Base-by-base conservation (phyloP, 2,888 invertebrate genomes). In the Euproctis similis region DNA sequence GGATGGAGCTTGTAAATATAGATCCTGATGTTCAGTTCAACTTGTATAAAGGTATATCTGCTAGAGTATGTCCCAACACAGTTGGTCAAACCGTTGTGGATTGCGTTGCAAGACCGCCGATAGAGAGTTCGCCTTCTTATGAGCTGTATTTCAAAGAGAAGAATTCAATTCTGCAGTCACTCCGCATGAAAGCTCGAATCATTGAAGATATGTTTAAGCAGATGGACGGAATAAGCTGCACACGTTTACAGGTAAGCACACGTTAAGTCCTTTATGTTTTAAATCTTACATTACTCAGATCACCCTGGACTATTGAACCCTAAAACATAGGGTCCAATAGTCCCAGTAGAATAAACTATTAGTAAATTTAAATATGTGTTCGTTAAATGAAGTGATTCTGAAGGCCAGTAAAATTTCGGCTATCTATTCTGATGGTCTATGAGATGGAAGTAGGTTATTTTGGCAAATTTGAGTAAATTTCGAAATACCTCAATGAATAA, bases 41-140 rank as follows among this genome's bases (percentile, higher is more conserved):
- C 5, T 87, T 95, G 35, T 74, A 90, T 36, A 96, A 96, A 66
- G 91, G 92, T 17, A 89, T 97, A 19, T 95, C 95, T 4, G 96
- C 96, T 8, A 93, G 93, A 84, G 66, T 65, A 48, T 98, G 98
- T 65, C 93, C 97, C 4, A 93, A 94, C 4, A 92, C 94, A 9
- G 84, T 95, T 29, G 98, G 98, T 9, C 97, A 97, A 87, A 89
- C 92, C 11, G 91, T 90, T 2, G 89, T 97, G 75, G 95, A 95
- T 64, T 92, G 92, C 32, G 91, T 59, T 12, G 65, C 61, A 7
- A 46, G 56, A 66, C 95, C 96, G 8, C 97, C 97, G 0, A 77
- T 85, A 49, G 78, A 87, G 12, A 93, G 92, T 0, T 96, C 96
- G 51, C 92, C 92, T 0, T 96, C 96, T 0, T 95, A 95, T 62